Evolutionary conservation across 1,140 invertebrate genomes (phyloP), one percentile per base, ranked within the genome.

Genomic region (Papilio xuthus): DNA sequence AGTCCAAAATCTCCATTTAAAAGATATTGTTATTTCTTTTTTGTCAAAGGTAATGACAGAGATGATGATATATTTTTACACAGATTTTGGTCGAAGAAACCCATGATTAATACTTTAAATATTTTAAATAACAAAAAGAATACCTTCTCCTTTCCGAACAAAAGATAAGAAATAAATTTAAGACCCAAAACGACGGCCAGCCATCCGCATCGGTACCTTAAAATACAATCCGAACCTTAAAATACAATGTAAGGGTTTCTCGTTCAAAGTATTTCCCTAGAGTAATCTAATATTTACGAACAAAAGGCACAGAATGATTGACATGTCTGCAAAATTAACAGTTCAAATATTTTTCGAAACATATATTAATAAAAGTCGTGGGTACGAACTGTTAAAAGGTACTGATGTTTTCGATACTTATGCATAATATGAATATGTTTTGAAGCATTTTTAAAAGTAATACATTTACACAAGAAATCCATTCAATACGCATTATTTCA

Each of bases 151-250:
- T 56, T 63, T 4, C 9, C 1, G 9, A 63, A 28, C 56, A 63
- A 28, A 63, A 28, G 26, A 63, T 63, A 63, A 63, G 26, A 15
- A 28, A 32, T 63, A 60, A 60, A 26, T 28, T 63, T 63, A 0
- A 0, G 12, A 15, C 6, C 26, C 0, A 63, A 28, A 63, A 28
- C 9, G 60, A 63, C 20, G 20, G 26, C 12, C 10, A 9, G 2
- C 23, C 20, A 60, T 60, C 3, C 0, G 56, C 50, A 56, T 23
- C 50, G 18, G 50, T 60, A 60, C 23, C 56, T 60, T 26, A 12
- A 56, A 26, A 26, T 60, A 60, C 56, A 60, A 60, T 56, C 47
- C 47, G 15, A 50, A 56, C 53, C 53, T 56, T 56, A 56, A 56
- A 56, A 56, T 60, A 60, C 23, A 60, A 60, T 60, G 23, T 10